A percentile compares a stretch with the other conserved stretches of the same genome.
Evolutionary conservation across 2,797 vertebrate genomes (phyloP).

Genomic region (Xenops minutus): DNA sequence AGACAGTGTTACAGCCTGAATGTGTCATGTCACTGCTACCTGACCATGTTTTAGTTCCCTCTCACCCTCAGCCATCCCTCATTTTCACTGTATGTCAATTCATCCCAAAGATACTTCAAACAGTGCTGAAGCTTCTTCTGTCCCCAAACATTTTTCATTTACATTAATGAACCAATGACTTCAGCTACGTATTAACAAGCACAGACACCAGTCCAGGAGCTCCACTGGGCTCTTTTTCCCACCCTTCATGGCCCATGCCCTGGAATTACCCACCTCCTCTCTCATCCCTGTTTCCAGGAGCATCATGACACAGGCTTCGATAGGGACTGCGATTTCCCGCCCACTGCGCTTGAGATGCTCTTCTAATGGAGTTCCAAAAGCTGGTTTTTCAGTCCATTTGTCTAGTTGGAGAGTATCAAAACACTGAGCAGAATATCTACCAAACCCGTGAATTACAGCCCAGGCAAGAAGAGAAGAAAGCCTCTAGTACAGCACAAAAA

Average conservation of each 20-base stretch:
- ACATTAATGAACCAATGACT: neutral
- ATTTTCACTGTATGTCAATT: neutral
- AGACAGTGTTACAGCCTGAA: neutral
- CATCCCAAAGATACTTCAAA: neutral
- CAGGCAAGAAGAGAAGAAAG: neutral
- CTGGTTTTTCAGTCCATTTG: conserved; percentile 96
- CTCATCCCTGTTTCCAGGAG: conserved; percentile 97
- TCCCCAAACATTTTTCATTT: neutral
- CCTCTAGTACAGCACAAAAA: neutral
- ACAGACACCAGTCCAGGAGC: fast-evolving
- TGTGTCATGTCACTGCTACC: neutral
- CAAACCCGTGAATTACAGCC: neutral
- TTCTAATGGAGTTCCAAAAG: conserved; percentile 91
- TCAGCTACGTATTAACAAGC: neutral
- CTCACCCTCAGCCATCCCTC: neutral
- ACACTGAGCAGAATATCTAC: neutral
- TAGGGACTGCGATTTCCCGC: conserved; percentile 90
- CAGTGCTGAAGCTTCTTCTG: neutral
- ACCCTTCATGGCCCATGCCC: fast-evolving
- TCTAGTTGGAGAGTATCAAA: conserved; percentile 79
- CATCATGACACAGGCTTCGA: conserved; percentile 98
- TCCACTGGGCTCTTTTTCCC: no score
- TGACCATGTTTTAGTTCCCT: neutral
- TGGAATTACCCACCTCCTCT: conserved; percentile 84
- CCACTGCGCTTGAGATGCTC: conserved; percentile 95